Evolutionary conservation across 2,797 vertebrate genomes (phyloP).

Genomic region (Lutjanus campechanus): DNA sequence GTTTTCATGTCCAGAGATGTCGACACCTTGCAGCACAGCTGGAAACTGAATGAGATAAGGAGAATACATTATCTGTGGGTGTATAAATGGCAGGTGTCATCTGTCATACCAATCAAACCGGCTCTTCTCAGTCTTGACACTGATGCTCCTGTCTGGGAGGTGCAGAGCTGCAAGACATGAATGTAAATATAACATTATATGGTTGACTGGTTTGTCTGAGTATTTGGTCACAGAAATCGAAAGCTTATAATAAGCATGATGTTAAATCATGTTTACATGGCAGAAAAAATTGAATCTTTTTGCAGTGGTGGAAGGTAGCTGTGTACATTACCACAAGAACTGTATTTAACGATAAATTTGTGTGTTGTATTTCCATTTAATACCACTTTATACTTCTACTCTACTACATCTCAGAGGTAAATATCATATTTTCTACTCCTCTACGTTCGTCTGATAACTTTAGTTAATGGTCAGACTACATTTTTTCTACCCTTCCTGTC

Average conservation of each 20-base stretch:
- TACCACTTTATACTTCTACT: background rate
- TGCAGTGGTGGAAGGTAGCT: background rate
- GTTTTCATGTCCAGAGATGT: constrained; percentile 10
- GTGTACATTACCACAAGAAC: background rate
- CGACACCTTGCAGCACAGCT: constrained; percentile 8
- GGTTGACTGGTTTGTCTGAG: constrained; percentile 9
- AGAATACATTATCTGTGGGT: constrained; percentile 34
- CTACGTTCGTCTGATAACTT: background rate
- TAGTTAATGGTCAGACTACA: background rate
- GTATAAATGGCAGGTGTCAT: constrained; percentile 35
- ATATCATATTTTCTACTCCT: background rate
- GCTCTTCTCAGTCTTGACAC: constrained; percentile 29
- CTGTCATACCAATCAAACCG: constrained; percentile 52
- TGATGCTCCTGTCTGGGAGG: constrained; percentile 17
- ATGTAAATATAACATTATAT: constrained; percentile 26
- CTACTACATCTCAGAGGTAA: background rate
- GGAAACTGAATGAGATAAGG: constrained; percentile 36
- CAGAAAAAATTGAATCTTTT: background rate
- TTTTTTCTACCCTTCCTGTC: background rate
- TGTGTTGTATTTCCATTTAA: no score
- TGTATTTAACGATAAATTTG: background rate
- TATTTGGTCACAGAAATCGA: constrained; percentile 21
- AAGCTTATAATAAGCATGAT: background rate
- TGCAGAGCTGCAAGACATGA: constrained; percentile 16
- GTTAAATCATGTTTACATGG: background rate